Conservation (phyloP, 2,113 vertebrate species). For the Heterocephalus glaber region DNA sequence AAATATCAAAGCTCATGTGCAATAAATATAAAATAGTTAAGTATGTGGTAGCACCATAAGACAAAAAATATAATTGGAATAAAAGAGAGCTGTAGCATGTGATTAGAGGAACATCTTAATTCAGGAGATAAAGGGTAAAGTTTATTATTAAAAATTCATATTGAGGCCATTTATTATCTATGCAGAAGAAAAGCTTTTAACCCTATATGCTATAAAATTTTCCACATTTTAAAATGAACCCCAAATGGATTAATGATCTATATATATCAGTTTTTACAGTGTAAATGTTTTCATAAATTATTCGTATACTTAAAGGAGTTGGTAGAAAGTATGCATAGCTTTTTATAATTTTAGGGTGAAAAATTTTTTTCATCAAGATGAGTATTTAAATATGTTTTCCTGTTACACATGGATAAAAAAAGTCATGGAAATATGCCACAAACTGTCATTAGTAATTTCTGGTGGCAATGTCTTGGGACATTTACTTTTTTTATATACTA, state of each 20-base stretch:
- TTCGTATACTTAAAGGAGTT: neutral
- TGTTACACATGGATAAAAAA: neutral
- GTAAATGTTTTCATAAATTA: neutral
- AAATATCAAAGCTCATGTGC: neutral
- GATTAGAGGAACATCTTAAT: neutral
- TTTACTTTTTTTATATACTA: neutral
- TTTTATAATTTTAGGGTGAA: neutral
- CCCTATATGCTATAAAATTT: neutral
- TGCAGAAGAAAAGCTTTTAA: neutral
- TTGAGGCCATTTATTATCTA: neutral
- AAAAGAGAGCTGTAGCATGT: neutral
- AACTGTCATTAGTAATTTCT: neutral
- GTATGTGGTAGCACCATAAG: neutral
- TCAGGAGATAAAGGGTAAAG: neutral
- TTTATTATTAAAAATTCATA: neutral
- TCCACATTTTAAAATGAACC: neutral
- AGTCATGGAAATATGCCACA: neutral
- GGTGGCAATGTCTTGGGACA: neutral
- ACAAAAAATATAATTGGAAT: neutral
- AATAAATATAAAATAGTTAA: conserved; percentile 3
- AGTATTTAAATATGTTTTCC: conserved; percentile 33
- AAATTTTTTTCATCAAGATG: neutral
- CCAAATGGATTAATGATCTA: neutral
- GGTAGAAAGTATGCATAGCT: neutral
- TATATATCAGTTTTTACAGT: neutral